Conservation (phyloP, 35 echinoderm and acorn worm species). For the Chiridota heheva region DNA sequence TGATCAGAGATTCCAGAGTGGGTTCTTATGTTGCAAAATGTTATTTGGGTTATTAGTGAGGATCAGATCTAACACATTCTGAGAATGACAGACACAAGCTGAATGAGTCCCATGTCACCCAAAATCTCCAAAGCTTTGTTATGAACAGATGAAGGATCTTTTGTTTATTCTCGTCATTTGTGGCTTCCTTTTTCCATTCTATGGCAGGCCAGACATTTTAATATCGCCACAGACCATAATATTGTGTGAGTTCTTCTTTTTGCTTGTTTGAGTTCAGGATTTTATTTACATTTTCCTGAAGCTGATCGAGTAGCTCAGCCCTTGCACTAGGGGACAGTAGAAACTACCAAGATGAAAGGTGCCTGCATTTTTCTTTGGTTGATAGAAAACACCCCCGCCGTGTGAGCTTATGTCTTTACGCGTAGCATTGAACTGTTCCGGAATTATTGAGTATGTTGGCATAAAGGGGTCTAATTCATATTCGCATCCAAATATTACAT, state of each 20-base stretch:
- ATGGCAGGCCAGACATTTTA: not conserved
- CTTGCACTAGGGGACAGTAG: not conserved
- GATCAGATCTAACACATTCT: constrained; percentile 19
- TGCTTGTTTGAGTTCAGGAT: not conserved
- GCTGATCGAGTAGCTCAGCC: not conserved
- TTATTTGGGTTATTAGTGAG: constrained; percentile 12
- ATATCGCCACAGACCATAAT: not conserved
- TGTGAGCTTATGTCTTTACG: not conserved
- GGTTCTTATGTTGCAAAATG: constrained; percentile 9
- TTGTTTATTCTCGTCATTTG: not conserved
- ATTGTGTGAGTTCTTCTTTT: not conserved
- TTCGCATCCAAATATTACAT: constrained; percentile 15
- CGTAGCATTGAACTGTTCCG: not conserved
- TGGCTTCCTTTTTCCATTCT: not conserved
- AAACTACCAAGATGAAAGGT: constrained; percentile 12
- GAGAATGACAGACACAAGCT: not conserved
- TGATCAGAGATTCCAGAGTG: constrained; percentile 2
- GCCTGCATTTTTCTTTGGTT: constrained; percentile 1
- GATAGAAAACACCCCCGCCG: not conserved
- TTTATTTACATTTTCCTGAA: constrained; percentile 12
- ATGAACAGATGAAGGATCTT: constrained; percentile 19
- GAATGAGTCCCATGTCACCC: not conserved
- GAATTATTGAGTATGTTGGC: constrained; percentile 3
- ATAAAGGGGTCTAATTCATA: constrained; percentile 7
- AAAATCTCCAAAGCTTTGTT: constrained; percentile 9